These are phyloP conservation scores for Sphenopsis melanotis DNA, from an alignment of 2,797 vertebrate genomes.

Conservation along the genomic window DNA sequence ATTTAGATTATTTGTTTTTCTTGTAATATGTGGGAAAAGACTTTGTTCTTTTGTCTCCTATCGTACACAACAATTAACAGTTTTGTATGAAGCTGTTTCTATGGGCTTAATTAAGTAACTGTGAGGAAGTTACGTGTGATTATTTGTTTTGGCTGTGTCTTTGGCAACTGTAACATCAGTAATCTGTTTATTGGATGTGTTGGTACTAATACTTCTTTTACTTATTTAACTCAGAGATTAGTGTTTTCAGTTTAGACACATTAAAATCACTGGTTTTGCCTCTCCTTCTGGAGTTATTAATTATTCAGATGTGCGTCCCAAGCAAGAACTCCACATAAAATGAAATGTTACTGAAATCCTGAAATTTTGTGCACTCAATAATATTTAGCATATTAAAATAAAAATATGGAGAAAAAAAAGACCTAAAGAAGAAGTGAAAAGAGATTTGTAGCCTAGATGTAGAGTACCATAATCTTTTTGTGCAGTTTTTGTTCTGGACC, in stretches of 20 bases:
- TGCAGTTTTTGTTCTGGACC: neutral
- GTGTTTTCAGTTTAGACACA: neutral
- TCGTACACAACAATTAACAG: neutral
- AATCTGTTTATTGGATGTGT: neutral
- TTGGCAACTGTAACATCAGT: neutral
- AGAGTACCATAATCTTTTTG: neutral
- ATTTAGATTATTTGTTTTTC: neutral
- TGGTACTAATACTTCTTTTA: neutral
- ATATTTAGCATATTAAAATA: neutral
- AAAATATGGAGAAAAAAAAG: neutral
- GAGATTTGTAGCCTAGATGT: neutral
- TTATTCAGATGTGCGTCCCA: neutral
- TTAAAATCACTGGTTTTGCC: neutral
- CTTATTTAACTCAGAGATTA: neutral
- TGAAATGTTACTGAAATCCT: neutral
- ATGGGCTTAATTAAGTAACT: neutral
- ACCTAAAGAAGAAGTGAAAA: neutral
- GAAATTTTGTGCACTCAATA: neutral
- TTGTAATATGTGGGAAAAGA: neutral
- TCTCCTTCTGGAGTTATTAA: neutral
- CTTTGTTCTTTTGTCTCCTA: neutral
- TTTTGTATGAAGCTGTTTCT: neutral
- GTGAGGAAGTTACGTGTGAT: neutral
- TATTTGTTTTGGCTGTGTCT: neutral
- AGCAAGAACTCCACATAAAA: neutral